phyloP scores from a whole-genome alignment of 2,113 vertebrate genomes.

The Charina bottae region DNA sequence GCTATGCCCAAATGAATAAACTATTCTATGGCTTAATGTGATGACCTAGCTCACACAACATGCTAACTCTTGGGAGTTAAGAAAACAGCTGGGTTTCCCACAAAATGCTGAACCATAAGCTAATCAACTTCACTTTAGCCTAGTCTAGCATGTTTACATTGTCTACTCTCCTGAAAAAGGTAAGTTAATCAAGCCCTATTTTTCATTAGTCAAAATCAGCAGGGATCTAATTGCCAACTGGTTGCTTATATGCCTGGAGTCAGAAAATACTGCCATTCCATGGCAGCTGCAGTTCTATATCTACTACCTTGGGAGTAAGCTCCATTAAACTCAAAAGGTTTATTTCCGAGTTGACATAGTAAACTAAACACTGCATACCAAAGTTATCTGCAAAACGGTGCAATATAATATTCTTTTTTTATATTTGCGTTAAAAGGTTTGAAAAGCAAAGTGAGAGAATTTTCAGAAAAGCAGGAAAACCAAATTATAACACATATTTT shows the following conservation, averaged over 20 bases:
- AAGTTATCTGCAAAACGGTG: not conserved
- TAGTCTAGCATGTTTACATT: not conserved
- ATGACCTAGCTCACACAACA: not conserved
- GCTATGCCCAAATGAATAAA: not conserved
- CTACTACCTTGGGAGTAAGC: not conserved
- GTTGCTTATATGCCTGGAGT: not conserved
- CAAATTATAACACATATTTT: constrained; percentile 13
- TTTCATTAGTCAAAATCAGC: constrained; percentile 2
- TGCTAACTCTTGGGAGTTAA: not conserved
- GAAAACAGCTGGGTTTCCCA: not conserved
- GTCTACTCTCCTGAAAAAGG: not conserved
- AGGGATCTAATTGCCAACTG: constrained; percentile 2
- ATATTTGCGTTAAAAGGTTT: not conserved
- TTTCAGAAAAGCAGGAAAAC: constrained; percentile 14
- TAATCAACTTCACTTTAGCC: not conserved
- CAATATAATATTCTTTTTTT: constrained; percentile 4
- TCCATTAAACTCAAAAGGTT: not conserved
- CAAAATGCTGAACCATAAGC: constrained; percentile 1
- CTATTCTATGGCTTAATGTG: not conserved
- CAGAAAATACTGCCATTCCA: not conserved
- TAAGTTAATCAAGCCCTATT: not conserved
- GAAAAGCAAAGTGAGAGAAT: not conserved
- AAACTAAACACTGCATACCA: not conserved
- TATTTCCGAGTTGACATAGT: not conserved
- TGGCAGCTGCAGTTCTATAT: not conserved